A percentile compares a stretch with the other conserved stretches of the same genome.
Conservation (phyloP, 1,140 invertebrate genomes). For the Teleogryllus occipitalis region DNA sequence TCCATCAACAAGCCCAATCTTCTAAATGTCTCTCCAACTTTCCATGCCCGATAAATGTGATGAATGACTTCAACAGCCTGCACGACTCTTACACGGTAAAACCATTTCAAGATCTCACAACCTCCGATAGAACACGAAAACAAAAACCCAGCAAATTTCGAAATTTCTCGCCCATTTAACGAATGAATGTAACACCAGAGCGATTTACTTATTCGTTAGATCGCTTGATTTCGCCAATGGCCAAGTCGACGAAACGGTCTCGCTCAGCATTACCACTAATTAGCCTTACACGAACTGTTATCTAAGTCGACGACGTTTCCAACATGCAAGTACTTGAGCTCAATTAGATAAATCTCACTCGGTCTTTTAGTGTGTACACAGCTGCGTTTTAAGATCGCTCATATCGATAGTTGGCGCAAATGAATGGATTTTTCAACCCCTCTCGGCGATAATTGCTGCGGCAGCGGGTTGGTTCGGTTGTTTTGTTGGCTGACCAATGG, state of each 20-base stretch:
- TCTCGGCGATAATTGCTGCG: neutral
- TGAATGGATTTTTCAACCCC: neutral
- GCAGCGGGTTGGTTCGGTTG: neutral
- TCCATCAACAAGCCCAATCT: too few species aligned
- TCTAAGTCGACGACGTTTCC: neutral
- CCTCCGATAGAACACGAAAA: neutral
- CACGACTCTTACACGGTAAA: neutral
- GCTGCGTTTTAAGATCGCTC: neutral
- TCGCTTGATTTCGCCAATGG: neutral
- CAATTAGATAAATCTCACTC: slow-evolving; percentile 1
- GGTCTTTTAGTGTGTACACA: neutral
- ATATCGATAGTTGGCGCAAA: neutral
- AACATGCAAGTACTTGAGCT: neutral
- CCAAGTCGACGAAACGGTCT: neutral
- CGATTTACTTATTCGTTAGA: neutral
- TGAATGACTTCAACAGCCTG: neutral
- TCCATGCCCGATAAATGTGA: neutral
- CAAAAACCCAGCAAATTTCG: neutral
- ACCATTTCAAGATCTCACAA: neutral
- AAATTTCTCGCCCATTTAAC: neutral
- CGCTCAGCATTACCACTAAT: neutral
- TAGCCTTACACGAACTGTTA: neutral
- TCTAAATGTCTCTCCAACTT: too few species aligned
- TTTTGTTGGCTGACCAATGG: neutral
- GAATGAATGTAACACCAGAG: neutral